Evolutionary conservation across 2,888 invertebrate genomes (phyloP), one percentile per base, ranked within the genome.

Genomic region (Stenichneumon culpator): DNA sequence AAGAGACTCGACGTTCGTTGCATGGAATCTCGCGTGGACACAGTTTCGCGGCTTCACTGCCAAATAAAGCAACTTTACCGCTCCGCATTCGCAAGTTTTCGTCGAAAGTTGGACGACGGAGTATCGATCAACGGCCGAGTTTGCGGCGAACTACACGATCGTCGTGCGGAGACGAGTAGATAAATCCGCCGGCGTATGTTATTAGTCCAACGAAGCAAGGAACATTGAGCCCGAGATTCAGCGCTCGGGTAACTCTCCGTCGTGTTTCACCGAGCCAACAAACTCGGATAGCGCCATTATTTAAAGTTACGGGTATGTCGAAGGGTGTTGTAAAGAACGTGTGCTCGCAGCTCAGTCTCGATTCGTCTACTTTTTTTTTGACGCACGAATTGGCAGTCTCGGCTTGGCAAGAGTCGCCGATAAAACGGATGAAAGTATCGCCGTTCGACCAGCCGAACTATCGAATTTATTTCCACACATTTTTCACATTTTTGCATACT

Each of bases 191-290:
- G n/a, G 72, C 67, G 65, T 73, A 52, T 28, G 73, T 80, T 80
- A 80, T 80, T 80, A 80, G 79, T 73, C 52, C 73, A 80, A 73
- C 79, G 79, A 67, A 44, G 79, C 79, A 36, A 67, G 44, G 79
- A 73, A 57, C 72, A 80, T 80, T 67, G 72, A 47, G 65, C 25
- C 73, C 19, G 65, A 19, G 50, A 80, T 54, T 67, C 72, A 44
- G 67, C 65, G 65, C 54, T 73, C 52, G 16, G 63, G 32, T 65
- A 39, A 79, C 60, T 79, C 70, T 65, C 72, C 3, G 52, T 39
- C 79, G 57, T 50, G 73, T 80, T 73, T 80, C 79, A 44, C 67
- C 32, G 79, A 80, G 79, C 79, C 79, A 80, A 80, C 79, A 80
- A 73, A 73, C 73, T 67, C 67, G 72, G 11, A 54, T n/a, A 39